A percentile compares a stretch with the other conserved stretches of the same genome.
phyloP scores from a whole-genome alignment of 2,888 invertebrate genomes.

The Microdon myrmicae region DNA sequence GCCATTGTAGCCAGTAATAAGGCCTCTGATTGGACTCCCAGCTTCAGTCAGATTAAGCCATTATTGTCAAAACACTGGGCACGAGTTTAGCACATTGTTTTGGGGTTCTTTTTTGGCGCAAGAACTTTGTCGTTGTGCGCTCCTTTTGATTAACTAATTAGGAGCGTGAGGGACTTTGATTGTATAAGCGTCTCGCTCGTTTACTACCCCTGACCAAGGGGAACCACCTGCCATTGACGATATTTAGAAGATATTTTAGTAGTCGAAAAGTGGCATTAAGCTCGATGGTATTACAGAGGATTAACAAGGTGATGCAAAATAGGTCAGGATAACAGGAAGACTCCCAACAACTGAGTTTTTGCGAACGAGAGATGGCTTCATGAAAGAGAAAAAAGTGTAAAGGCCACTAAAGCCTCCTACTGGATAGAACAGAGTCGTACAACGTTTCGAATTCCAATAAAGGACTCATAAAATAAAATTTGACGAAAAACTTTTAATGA shows the following conservation, averaged over 20 bases:
- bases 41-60: constrained; percentile 46
- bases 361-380: no score
- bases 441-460: constrained; percentile 37
- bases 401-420: no score
- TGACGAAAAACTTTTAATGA: constrained; percentile 49
- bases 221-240: constrained; percentile 10
- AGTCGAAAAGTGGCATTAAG: constrained; percentile 22
- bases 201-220: not conserved
- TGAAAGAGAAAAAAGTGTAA: constrained; percentile 2
- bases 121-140: constrained; percentile 15
- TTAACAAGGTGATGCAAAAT: constrained; percentile 36
- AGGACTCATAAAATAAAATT: constrained; percentile 46
- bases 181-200: constrained; percentile 16
- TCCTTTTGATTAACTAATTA: constrained; percentile 37
- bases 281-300: constrained; percentile 39
- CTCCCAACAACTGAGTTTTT: no score
- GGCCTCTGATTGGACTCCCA: constrained; percentile 21
- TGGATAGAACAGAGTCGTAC: constrained; percentile 17
- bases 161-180: constrained; percentile 45
- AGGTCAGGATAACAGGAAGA: constrained; percentile 32
- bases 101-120: constrained; percentile 10
- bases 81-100: constrained; percentile 49
- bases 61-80: constrained; percentile 50
- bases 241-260: constrained; percentile 30
- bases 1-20: constrained; percentile 1